Evolutionary conservation across 1,140 invertebrate genomes (phyloP), one percentile per base, ranked within the genome.

Genomic region (Aphis craccivora): DNA sequence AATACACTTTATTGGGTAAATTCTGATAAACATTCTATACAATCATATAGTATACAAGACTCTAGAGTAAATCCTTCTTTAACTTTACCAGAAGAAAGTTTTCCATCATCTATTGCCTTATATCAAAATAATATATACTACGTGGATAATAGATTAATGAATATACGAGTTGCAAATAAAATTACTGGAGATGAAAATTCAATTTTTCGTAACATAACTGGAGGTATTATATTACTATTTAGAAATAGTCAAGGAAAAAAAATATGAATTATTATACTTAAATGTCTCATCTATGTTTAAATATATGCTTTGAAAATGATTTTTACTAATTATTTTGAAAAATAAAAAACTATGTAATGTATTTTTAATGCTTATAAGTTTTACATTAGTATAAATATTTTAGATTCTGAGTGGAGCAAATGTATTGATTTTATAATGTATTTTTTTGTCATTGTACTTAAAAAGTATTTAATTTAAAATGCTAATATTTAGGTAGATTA

Each of bases 1-100:
- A 94, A 96, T 53, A 95, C 96, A 22, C 94, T 98, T 55, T 98
- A 98, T 95, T 98, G 97, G 96, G 96, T 97, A 1, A 97, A 96
- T 94, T 94, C 95, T 11, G 96, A 95, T 37, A 95, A 96, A 18
- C 95, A 95, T n/a, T 95, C 95, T n/a, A 96, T 98, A 93, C 96
- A 97, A 94, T 97, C 96, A 94, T 96, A 96, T 94, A 96, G 97
- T 94, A 95, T 98, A 7, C 94, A 94, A 4, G 95, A 94, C 0
- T 95, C 95, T 43, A 95, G 95, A 93, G 94, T 96, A 0, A 94
- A 94, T 9, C 95, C 95, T 40, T 94, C 97, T 37, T 95, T 93
- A 94, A 95, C 81, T 45, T 87, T 95, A 93, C 94, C 94, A 55
- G 94, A 94, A 93, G 93, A 90, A 76, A 94, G 88, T 94, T 94